Evolutionary conservation across 2,797 vertebrate genomes (phyloP).

Genomic region (Manis javanica): DNA sequence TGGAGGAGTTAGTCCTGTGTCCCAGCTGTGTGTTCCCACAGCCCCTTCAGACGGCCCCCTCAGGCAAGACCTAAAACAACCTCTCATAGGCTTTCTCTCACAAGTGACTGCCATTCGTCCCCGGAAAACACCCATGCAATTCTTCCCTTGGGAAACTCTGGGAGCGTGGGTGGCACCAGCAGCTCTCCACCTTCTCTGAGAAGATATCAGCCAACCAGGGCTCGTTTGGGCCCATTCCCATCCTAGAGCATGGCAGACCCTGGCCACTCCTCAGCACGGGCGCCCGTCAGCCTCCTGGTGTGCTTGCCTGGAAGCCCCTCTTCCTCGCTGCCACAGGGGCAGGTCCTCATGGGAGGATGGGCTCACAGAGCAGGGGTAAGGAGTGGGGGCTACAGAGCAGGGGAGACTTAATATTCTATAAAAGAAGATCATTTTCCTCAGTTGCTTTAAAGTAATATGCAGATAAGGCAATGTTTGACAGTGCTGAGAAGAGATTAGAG

Average conservation of each 20-base stretch:
- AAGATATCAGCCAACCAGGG: neutral
- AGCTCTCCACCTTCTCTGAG: neutral
- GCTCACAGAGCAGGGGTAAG: neutral
- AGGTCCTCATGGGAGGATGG: neutral
- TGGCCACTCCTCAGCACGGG: neutral
- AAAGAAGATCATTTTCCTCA: neutral
- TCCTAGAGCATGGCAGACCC: neutral
- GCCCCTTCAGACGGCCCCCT: neutral
- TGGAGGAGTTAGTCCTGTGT: neutral
- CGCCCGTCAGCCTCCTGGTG: fast-evolving
- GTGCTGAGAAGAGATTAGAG: neutral
- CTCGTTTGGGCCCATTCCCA: neutral
- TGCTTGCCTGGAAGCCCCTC: neutral
- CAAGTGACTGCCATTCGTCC: neutral
- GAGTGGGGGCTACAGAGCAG: fast-evolving
- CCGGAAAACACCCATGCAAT: slow-evolving; percentile 13
- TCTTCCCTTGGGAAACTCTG: neutral
- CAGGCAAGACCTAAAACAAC: neutral
- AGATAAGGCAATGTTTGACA: neutral
- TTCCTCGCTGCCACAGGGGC: neutral
- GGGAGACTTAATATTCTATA: neutral
- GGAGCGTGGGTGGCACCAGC: neutral
- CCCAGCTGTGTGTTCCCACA: neutral
- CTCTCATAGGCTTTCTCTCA: neutral
- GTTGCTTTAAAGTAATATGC: neutral